phyloP scores from a whole-genome alignment of 2,888 invertebrate species.

The Tridacna crocea region DNA sequence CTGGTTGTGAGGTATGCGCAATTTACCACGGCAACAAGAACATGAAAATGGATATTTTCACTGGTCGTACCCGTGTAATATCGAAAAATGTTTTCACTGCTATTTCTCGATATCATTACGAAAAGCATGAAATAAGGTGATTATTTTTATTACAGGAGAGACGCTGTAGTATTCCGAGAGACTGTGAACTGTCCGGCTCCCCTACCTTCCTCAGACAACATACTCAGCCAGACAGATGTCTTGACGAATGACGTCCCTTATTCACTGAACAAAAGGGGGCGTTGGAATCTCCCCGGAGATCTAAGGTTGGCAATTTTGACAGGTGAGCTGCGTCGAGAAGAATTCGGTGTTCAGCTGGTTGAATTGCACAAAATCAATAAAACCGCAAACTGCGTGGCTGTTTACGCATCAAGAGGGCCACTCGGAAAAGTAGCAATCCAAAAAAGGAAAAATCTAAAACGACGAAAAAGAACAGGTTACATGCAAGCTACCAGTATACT shows the following conservation, averaged over 20 bases:
- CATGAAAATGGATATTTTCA: no score
- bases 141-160: conserved; percentile 24
- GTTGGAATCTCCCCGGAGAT: conserved; percentile 71
- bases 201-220: not conserved
- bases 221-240: conserved; percentile 3
- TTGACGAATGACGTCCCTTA: conserved; percentile 58
- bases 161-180: conserved; percentile 28
- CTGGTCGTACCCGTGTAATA: no score
- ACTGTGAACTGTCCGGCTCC: conserved; percentile 1
- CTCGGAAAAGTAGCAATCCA: conserved; percentile 17
- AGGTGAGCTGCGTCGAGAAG: conserved; percentile 40
- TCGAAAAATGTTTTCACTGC: no score
- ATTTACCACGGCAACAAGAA: no score
- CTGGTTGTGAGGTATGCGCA: no score
- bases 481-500: conserved; percentile 54
- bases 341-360: conserved; percentile 57
- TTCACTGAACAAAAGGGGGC: conserved; percentile 74
- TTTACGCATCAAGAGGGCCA: conserved; percentile 34
- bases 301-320: conserved; percentile 57
- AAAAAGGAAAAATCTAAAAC: conserved; percentile 27
- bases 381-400: conserved; percentile 58
- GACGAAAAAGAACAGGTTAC: conserved; percentile 41
- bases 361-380: conserved; percentile 61
- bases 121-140: no score
- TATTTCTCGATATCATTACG: no score